phyloP scores from a whole-genome alignment of 2,888 invertebrate genomes.

The Rhopalosiphum nymphaeae region DNA sequence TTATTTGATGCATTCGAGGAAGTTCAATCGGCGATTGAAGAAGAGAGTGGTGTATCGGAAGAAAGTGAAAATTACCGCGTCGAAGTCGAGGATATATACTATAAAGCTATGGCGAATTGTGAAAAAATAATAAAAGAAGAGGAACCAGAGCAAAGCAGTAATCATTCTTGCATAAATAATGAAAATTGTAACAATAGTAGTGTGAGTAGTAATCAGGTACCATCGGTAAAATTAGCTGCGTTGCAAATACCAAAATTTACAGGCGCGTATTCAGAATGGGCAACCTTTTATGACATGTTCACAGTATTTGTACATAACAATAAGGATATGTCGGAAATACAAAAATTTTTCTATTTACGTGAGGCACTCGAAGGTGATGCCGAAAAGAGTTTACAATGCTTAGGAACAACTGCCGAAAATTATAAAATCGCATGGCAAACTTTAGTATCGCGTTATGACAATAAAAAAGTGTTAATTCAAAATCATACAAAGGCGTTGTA shows the following conservation, averaged over 20 bases:
- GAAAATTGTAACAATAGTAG: not conserved
- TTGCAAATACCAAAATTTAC: slow-evolving; percentile 5
- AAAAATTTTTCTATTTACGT: not conserved
- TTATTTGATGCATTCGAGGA: not conserved
- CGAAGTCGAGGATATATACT: not conserved
- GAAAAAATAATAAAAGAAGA: not conserved
- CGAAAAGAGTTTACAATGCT: not conserved
- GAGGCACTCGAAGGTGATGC: not conserved
- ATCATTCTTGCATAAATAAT: not conserved
- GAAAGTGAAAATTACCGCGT: not conserved
- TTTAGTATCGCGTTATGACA: not conserved
- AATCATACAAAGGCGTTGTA: not conserved
- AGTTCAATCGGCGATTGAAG: not conserved
- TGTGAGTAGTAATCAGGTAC: not conserved
- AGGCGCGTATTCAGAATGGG: not conserved
- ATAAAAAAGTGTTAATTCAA: not conserved
- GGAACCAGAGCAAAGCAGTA: not conserved
- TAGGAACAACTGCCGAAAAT: not conserved
- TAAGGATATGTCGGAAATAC: not conserved
- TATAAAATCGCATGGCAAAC: not conserved
- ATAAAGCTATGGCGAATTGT: not conserved
- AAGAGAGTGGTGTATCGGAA: not conserved
- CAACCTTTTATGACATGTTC: not conserved
- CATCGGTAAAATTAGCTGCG: not conserved
- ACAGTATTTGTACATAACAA: not conserved